Base-by-base conservation (phyloP, 2,888 invertebrate genomes). In the Erebia epiphron region DNA sequence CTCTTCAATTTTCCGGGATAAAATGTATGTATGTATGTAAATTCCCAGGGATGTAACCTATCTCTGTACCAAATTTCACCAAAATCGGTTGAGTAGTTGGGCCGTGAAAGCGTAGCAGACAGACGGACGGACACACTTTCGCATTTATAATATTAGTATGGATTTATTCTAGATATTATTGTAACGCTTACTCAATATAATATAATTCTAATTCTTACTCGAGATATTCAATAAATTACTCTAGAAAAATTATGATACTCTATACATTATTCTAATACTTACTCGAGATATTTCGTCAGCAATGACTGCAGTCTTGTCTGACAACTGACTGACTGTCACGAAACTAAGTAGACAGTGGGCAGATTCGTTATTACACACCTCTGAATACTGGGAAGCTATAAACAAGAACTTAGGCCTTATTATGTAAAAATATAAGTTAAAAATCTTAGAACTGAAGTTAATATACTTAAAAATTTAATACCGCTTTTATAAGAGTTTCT, bases 231-330 rank as follows among this genome's bases (percentile, higher is more conserved):
- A 35, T 35, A 7, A 35, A 1, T 26, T 26, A 26, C 26, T 26
- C 13, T 18, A 18, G 1, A 10, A 35, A 10, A 60, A 35, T 35
- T 2, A 13, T 35, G 14, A 26, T 26, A 26, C 35, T 35, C 13
- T 18, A 21, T 1, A 0, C 2, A 11, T 10, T 43, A 35, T 35
- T 3, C 21, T 35, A 35, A 18, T 46, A 21, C 67, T 79, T 76
- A 90, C 91, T 80, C 81, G 75, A 0, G 91, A 84, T 69, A 91
- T 86, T 71, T 91, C 88, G 1, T 75, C 77, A 0, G 80, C 81
- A 0, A 91, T 85, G 0, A 86, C 84, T n/a, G 80, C 76, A 0
- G 85, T 85, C 1, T 73, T 70, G 0, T 35, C 63, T 0, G 82
- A 61, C 5, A 89, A 54, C 0, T 85, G 79, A 16, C 86, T 82